Percentiles rank a stretch among this genome's conserved stretches.
Evolutionary conservation across 2,888 invertebrate species (phyloP).

Genomic region (Macrophya annulata): DNA sequence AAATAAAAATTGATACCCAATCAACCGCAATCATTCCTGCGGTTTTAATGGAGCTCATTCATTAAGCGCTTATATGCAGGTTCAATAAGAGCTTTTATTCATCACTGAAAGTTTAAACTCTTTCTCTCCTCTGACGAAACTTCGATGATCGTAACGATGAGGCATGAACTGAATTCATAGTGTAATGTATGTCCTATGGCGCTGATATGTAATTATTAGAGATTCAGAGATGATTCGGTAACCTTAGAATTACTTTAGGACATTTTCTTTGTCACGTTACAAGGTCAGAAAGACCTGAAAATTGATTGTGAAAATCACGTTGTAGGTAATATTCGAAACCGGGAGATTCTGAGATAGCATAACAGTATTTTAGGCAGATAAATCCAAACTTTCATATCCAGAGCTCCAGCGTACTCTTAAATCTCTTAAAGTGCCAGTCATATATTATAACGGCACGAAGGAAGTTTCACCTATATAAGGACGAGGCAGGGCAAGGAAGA

Average conservation of each 20-base stretch:
- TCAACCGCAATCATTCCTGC: background rate
- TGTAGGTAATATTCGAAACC: constrained; percentile 58
- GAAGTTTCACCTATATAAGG: constrained; percentile 51
- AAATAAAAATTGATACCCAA: background rate
- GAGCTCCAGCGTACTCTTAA: constrained; percentile 68
- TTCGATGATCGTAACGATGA: background rate
- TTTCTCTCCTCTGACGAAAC: background rate
- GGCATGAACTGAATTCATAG: background rate
- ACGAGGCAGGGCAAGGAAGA: constrained; percentile 23
- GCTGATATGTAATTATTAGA: background rate
- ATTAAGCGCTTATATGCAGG: constrained; percentile 2
- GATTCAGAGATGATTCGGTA: background rate
- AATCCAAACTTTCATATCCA: constrained; percentile 75
- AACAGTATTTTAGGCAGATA: constrained; percentile 70
- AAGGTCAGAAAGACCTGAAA: background rate
- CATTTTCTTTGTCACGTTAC: background rate
- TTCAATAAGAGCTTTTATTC: background rate
- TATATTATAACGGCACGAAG: constrained; percentile 67
- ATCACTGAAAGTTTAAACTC: background rate
- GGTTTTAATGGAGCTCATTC: constrained; percentile 20
- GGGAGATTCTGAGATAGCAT: constrained; percentile 59
- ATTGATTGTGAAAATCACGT: constrained; percentile 44
- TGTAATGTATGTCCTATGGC: no score
- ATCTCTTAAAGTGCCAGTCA: constrained; percentile 73
- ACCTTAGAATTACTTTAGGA: no score